phyloP scores from a whole-genome alignment of 2,797 vertebrate genomes.

The Poeciliopsis infans region DNA sequence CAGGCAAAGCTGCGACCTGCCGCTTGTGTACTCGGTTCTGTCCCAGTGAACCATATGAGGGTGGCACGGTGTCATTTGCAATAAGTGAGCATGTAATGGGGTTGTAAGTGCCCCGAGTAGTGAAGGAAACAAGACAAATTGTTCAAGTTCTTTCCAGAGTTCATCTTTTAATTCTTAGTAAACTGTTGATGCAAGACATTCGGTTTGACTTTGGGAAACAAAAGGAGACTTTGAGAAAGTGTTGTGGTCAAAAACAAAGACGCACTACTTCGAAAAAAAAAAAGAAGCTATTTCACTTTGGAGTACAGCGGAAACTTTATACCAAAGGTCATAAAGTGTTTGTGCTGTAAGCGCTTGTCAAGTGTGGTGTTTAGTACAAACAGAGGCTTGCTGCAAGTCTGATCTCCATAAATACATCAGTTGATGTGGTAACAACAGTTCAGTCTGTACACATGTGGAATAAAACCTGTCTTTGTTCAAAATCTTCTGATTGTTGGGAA shows the following conservation, averaged over 20 bases:
- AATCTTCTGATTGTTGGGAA: background rate
- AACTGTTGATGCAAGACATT: slow-evolving; percentile 17
- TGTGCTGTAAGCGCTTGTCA: slow-evolving; percentile 32
- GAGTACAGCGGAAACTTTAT: slow-evolving; percentile 38
- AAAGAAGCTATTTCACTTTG: background rate
- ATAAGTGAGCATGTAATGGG: slow-evolving; percentile 82
- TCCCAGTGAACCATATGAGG: slow-evolving; percentile 70
- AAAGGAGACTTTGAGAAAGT: background rate
- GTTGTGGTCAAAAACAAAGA: slow-evolving; percentile 6
- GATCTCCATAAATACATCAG: slow-evolving; percentile 25
- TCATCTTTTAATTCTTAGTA: slow-evolving; percentile 45
- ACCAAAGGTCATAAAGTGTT: slow-evolving; percentile 52
- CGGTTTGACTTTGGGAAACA: slow-evolving; percentile 14
- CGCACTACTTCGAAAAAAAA: background rate
- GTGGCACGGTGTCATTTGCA: slow-evolving; percentile 76
- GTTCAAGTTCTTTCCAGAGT: slow-evolving; percentile 66
- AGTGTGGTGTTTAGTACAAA: slow-evolving; percentile 73
- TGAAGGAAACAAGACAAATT: slow-evolving; percentile 67
- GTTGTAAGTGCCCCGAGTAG: slow-evolving; percentile 75
- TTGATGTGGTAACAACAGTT: slow-evolving; percentile 52
- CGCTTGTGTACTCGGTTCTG: slow-evolving; percentile 63
- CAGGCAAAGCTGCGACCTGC: slow-evolving; percentile 38
- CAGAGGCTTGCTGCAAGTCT: slow-evolving; percentile 47
- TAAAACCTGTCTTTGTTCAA: background rate
- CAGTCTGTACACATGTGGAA: background rate